phyloP scores from a whole-genome alignment of 2,113 vertebrate genomes.

The Vulpes lagopus region DNA sequence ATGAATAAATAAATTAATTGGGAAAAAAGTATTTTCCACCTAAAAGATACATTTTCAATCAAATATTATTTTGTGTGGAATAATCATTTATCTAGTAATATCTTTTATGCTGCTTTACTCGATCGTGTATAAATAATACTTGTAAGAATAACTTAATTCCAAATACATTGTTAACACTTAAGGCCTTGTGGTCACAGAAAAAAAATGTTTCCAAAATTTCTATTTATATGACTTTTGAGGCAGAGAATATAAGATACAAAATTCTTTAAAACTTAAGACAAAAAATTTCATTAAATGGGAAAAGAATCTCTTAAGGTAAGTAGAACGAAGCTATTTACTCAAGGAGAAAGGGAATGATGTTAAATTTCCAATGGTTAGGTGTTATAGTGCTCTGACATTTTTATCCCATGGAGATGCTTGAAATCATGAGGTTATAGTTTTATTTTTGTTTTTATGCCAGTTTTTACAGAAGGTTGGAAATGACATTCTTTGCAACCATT shows the following conservation, averaged over 20 bases:
- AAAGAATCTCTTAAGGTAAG: neutral
- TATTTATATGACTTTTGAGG: neutral
- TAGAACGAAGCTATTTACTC: neutral
- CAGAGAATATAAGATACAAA: neutral
- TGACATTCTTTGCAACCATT: neutral
- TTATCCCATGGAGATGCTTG: neutral
- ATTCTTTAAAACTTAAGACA: neutral
- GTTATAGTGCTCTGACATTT: neutral
- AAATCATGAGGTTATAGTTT: neutral
- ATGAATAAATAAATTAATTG: neutral
- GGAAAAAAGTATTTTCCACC: neutral
- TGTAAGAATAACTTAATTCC: neutral
- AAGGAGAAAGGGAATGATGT: neutral
- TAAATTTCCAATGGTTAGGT: neutral
- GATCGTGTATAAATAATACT: neutral
- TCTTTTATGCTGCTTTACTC: neutral
- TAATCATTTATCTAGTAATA: neutral
- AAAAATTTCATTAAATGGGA: neutral
- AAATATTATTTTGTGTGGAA: neutral
- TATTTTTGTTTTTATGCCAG: slow-evolving; percentile 5
- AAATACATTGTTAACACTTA: neutral
- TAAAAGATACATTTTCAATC: neutral
- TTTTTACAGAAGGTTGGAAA: neutral
- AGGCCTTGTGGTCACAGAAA: neutral
- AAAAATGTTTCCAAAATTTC: neutral